A percentile compares a stretch with the other conserved stretches of the same genome.
phyloP scores from a whole-genome alignment of 1,140 invertebrate genomes.

The Drosophila dunni region DNA sequence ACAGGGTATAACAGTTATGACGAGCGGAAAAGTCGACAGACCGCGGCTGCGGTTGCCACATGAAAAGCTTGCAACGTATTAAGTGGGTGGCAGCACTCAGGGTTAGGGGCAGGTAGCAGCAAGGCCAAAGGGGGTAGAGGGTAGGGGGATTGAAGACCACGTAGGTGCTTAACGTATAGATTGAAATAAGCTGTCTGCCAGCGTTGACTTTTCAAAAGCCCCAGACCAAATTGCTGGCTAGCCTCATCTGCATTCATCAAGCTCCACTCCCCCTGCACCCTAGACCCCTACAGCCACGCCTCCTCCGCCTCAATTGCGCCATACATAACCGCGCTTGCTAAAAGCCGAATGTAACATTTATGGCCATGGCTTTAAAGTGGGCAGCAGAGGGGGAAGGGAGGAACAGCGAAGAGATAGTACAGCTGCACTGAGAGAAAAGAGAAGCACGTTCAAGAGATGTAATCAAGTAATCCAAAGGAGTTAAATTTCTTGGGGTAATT shows the following conservation, averaged over 20 bases:
- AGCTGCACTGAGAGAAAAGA: too few species aligned
- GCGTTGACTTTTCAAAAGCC: slow-evolving; percentile 62
- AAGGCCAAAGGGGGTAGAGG: background rate
- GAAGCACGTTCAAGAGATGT: too few species aligned
- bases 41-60: slow-evolving; percentile 16
- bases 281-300: background rate
- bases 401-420: too few species aligned
- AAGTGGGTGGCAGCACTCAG: slow-evolving; percentile 1
- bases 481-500: too few species aligned
- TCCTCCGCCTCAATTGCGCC: slow-evolving; percentile 18
- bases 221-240: slow-evolving; percentile 74
- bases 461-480: too few species aligned
- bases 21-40: background rate
- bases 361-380: slow-evolving; percentile 68
- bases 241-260: slow-evolving; percentile 45
- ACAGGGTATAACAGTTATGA: slow-evolving; percentile 32
- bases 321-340: slow-evolving; percentile 32
- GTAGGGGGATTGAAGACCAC: background rate
- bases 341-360: slow-evolving; percentile 78
- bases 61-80: slow-evolving; percentile 5
- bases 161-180: background rate
- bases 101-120: background rate
- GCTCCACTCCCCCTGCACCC: slow-evolving; percentile 8
- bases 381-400: slow-evolving; percentile 18
- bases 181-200: slow-evolving; percentile 35